Conservation (phyloP, 1,140 invertebrate genomes). For the Drosophila ohnishii region DNA sequence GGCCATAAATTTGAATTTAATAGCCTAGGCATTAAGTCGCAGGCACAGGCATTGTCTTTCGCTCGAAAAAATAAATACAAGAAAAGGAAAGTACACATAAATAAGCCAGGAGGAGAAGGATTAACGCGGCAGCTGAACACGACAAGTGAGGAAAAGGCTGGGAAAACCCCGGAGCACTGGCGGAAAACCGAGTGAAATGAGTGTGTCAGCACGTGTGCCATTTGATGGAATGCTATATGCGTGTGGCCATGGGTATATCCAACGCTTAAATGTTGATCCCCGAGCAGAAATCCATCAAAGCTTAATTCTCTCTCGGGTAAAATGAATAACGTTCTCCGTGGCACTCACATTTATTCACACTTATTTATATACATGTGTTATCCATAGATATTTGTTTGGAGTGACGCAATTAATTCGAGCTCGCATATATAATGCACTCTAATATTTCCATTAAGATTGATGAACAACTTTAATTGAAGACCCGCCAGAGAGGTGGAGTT, state of each 20-base stretch:
- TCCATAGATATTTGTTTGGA: not conserved
- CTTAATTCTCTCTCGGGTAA: constrained; percentile 32
- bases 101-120: constrained; percentile 39
- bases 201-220: constrained; percentile 49
- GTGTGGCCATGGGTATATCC: constrained; percentile 10
- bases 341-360: not conserved
- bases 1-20: constrained; percentile 78
- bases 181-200: constrained; percentile 16
- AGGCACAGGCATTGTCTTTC: constrained; percentile 30
- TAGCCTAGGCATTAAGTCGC: constrained; percentile 59
- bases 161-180: not conserved
- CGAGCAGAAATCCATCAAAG: constrained; percentile 33
- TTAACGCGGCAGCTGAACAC: constrained; percentile 35
- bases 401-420: constrained; percentile 16
- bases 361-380: not conserved
- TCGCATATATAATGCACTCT: constrained; percentile 3
- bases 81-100: constrained; percentile 34
- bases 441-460: constrained; percentile 27
- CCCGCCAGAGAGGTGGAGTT: not conserved
- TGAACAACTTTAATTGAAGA: constrained; percentile 25
- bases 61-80: constrained; percentile 1
- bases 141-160: constrained; percentile 12
- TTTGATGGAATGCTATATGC: constrained; percentile 41
- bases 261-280: constrained; percentile 34
- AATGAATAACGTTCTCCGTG: constrained; percentile 14